Evolutionary conservation across 2,113 vertebrate species (phyloP).

Genomic region (Stegastes partitus): DNA sequence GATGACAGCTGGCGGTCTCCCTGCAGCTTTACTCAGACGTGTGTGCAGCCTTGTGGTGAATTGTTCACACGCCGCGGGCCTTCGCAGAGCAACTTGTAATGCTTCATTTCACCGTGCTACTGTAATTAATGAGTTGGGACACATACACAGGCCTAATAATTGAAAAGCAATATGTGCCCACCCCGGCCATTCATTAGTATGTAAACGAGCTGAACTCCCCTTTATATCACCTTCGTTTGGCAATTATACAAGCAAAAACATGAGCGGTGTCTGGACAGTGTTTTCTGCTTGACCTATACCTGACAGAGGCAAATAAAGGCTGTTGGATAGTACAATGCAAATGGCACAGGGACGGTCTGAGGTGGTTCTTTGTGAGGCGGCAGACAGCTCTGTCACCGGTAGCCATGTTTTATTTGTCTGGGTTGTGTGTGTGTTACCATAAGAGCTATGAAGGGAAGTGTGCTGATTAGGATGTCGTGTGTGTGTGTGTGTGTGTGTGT

Average conservation of each 20-base stretch:
- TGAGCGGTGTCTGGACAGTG: not conserved
- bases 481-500: constrained; percentile 23
- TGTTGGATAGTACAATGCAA: constrained; percentile 29
- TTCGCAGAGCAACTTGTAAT: not conserved
- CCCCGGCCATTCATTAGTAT: constrained; percentile 29
- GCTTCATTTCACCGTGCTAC: constrained; percentile 4
- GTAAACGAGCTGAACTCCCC: constrained; percentile 21
- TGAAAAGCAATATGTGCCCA: constrained; percentile 3
- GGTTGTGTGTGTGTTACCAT: constrained; percentile 28
- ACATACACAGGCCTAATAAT: not conserved
- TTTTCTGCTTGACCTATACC: constrained; percentile 12
- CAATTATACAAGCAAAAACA: constrained; percentile 19
- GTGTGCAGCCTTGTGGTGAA: constrained; percentile 13
- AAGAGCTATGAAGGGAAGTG: constrained; percentile 10
- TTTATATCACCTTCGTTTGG: constrained; percentile 25
- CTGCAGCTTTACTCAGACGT: constrained; percentile 10
- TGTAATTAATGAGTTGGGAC: constrained; percentile 40
- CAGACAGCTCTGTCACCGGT: constrained; percentile 17
- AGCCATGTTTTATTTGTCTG: constrained; percentile 43
- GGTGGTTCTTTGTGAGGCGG: constrained; percentile 37
- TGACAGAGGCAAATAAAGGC: constrained; percentile 1
- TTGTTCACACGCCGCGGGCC: not conserved
- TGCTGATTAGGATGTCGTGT: constrained; percentile 45
- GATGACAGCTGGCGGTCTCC: constrained; percentile 25
- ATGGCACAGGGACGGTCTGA: not conserved